Evolutionary conservation across 2,888 invertebrate species (phyloP).

Genomic region (Latheticus oryzae): DNA sequence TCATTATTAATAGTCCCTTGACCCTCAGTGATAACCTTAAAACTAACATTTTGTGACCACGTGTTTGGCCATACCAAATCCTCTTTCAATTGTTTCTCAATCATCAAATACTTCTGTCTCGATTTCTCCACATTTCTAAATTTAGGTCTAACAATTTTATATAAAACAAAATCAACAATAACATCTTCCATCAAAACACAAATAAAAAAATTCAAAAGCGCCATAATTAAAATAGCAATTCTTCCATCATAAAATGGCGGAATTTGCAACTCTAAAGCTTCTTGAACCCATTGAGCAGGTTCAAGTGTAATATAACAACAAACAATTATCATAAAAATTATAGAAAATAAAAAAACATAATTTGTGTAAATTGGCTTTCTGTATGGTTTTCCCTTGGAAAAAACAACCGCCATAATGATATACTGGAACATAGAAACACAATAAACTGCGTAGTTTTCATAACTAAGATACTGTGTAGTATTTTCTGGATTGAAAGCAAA

Average conservation of each 20-base stretch:
- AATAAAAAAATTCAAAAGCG: constrained; percentile 67
- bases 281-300: constrained; percentile 65
- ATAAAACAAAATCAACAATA: constrained; percentile 70
- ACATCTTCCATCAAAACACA: constrained; percentile 70
- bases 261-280: constrained; percentile 74
- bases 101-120: constrained; percentile 45
- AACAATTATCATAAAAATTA: constrained; percentile 66
- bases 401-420: constrained; percentile 72
- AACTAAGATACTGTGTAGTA: constrained; percentile 63
- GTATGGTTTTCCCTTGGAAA: constrained; percentile 76
- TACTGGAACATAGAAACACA: constrained; percentile 75
- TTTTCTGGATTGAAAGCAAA: constrained; percentile 62
- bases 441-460: constrained; percentile 75
- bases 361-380: constrained; percentile 73
- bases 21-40: constrained; percentile 4
- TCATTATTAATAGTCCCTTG: constrained; percentile 45
- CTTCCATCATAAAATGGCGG: constrained; percentile 69
- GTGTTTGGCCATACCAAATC: constrained; percentile 46
- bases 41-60: not conserved
- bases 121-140: constrained; percentile 60
- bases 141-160: constrained; percentile 64
- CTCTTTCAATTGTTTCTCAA: constrained; percentile 45
- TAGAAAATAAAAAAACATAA: constrained; percentile 66
- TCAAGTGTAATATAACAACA: constrained; percentile 68
- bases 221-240: constrained; percentile 67